Conservation (phyloP, 2,888 invertebrate species). For the Cephus runcator region DNA sequence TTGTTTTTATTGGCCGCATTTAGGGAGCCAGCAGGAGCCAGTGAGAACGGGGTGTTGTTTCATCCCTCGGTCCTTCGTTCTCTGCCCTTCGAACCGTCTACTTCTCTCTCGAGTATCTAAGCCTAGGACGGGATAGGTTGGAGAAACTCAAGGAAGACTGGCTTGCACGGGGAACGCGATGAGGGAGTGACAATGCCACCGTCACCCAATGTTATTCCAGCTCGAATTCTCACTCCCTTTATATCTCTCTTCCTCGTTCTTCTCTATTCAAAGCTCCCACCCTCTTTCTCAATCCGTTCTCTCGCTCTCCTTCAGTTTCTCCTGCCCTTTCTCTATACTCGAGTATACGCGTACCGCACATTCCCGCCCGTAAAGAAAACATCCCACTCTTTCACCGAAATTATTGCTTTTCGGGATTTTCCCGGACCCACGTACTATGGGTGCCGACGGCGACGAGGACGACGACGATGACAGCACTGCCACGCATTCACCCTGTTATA, state of each 20-base stretch:
- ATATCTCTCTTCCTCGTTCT: slow-evolving; percentile 23
- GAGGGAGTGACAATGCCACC: slow-evolving; percentile 60
- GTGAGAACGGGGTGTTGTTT: slow-evolving; percentile 61
- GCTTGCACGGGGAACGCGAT: slow-evolving; percentile 22
- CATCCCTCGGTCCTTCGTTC: slow-evolving; percentile 48
- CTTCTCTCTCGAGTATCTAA: slow-evolving; percentile 24
- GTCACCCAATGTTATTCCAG: slow-evolving; percentile 61
- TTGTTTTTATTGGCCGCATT: slow-evolving; percentile 61
- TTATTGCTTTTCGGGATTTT: slow-evolving; percentile 46
- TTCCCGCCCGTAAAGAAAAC: slow-evolving; percentile 52
- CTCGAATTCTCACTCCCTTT: slow-evolving; percentile 51
- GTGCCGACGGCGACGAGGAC: too few relatives aligned
- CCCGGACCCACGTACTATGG: not conserved
- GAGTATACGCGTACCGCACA: slow-evolving; percentile 40
- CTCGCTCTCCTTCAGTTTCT: slow-evolving; percentile 21
- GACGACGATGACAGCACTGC: too few relatives aligned
- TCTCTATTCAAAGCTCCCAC: slow-evolving; percentile 10
- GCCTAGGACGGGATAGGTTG: slow-evolving; percentile 45
- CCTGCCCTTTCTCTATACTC: slow-evolving; percentile 20
- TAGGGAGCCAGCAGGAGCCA: slow-evolving; percentile 40
- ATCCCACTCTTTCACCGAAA: slow-evolving; percentile 23
- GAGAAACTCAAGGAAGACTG: slow-evolving; percentile 6
- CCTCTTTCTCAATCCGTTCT: slow-evolving; percentile 19
- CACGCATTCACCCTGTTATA: too few relatives aligned
- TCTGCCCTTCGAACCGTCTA: slow-evolving; percentile 40